phyloP scores from a whole-genome alignment of 2,797 vertebrate species.

The Heteromormyrus szaboi region DNA sequence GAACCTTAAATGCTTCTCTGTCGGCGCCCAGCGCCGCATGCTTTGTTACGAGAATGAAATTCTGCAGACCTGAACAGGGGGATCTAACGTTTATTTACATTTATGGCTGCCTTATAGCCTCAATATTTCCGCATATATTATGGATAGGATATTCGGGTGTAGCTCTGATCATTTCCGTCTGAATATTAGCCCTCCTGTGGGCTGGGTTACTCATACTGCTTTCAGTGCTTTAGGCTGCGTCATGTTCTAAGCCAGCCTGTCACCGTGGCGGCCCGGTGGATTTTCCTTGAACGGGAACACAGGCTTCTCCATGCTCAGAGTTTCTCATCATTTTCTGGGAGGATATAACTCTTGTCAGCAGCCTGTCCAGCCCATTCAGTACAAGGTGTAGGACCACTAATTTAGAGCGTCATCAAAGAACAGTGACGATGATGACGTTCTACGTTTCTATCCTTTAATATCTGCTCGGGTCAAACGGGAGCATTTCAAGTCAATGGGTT shows the following conservation, averaged over 20 bases:
- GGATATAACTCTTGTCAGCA: background rate
- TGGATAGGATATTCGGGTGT: background rate
- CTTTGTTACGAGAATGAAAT: background rate
- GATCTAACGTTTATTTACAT: background rate
- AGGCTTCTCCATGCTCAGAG: background rate
- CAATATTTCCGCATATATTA: background rate
- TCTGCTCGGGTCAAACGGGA: background rate
- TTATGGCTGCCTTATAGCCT: background rate
- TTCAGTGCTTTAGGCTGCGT: background rate
- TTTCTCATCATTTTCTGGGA: background rate
- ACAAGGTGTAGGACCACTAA: background rate
- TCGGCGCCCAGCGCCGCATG: background rate
- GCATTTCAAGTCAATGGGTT: slow-evolving; percentile 8
- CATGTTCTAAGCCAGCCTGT: background rate
- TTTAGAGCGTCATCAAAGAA: background rate
- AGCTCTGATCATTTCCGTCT: background rate
- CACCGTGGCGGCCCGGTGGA: background rate
- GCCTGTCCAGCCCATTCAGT: background rate
- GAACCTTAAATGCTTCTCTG: background rate
- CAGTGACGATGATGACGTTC: background rate
- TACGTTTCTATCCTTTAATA: background rate
- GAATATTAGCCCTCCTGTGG: background rate
- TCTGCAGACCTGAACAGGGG: background rate
- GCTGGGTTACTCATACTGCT: background rate
- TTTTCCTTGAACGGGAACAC: background rate